Percentiles rank a stretch among this genome's conserved stretches.
phyloP scores from a whole-genome alignment of 2,113 vertebrate genomes.

The Lepus americanus region DNA sequence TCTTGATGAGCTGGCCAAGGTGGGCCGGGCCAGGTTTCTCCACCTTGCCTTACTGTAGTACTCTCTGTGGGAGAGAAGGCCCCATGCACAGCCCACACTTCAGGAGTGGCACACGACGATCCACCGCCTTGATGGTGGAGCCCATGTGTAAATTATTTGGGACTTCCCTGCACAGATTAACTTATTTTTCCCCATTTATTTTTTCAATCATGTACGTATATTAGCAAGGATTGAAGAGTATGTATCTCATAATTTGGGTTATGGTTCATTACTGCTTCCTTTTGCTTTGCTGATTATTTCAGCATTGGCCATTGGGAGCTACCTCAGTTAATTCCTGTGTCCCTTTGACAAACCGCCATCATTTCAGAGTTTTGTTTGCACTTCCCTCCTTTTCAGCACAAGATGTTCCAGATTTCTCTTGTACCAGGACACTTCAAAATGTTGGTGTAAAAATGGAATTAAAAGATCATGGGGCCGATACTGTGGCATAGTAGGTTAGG shows the following conservation, averaged over 20 bases:
- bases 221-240: not conserved
- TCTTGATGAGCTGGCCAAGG: too few species aligned
- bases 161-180: not conserved
- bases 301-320: not conserved
- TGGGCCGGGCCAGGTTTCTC: not conserved
- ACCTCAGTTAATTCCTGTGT: not conserved
- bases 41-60: not conserved
- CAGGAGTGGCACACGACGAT: too few species aligned
- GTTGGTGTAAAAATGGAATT: too few species aligned
- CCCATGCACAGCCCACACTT: not conserved
- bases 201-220: not conserved
- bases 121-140: not conserved
- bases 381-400: not conserved
- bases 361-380: not conserved
- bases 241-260: not conserved
- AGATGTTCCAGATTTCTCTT: not conserved
- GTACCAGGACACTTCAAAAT: too few species aligned
- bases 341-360: not conserved
- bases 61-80: not conserved
- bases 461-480: too few species aligned
- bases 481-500: too few species aligned
- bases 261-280: not conserved
- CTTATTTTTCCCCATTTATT: not conserved
- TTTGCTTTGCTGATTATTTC: not conserved
- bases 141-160: not conserved